Conservation (phyloP, 2,797 vertebrate genomes). For the Lemur catta region DNA sequence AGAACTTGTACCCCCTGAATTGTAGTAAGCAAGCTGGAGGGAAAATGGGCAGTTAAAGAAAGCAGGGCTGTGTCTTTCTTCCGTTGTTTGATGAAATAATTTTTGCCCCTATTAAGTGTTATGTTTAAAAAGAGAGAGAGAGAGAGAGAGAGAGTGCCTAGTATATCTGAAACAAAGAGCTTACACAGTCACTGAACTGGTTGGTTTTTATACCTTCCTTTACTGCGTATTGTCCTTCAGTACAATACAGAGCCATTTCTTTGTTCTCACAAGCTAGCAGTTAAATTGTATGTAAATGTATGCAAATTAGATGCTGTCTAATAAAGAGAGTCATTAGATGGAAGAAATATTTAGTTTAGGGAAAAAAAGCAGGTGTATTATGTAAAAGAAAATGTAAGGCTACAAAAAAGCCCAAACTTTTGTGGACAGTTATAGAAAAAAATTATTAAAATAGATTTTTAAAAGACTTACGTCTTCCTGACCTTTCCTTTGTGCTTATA, state of each 20-base stretch:
- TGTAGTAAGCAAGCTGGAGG: constrained; percentile 80
- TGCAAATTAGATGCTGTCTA: constrained; percentile 91
- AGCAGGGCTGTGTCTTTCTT: constrained; percentile 82
- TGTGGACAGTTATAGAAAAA: constrained; percentile 79
- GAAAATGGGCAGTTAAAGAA: constrained; percentile 81
- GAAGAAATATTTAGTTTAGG: constrained; percentile 90
- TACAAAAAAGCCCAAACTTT: constrained; percentile 85
- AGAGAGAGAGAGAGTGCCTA: constrained; percentile 72
- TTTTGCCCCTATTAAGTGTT: constrained; percentile 85
- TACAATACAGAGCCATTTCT: constrained; percentile 88
- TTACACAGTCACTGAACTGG: constrained; percentile 84
- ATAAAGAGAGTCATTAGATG: constrained; percentile 92
- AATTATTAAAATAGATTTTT: constrained; percentile 84
- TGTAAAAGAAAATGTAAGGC: constrained; percentile 85
- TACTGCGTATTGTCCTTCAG: constrained; percentile 88
- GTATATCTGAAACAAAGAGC: constrained; percentile 88
- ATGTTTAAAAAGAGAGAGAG: constrained; percentile 77
- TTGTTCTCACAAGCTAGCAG: constrained; percentile 90
- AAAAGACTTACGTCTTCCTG: constrained; percentile 77
- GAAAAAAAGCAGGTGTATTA: constrained; percentile 88
- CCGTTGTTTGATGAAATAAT: constrained; percentile 87
- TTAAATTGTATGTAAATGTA: constrained; percentile 92
- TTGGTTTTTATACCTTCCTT: constrained; percentile 87
- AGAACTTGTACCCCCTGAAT: constrained; percentile 83
- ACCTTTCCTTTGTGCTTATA: constrained; percentile 79